Evolutionary conservation across 1,140 invertebrate genomes (phyloP), one percentile per base, ranked within the genome.

Genomic region (Parasteatoda tepidariorum): DNA sequence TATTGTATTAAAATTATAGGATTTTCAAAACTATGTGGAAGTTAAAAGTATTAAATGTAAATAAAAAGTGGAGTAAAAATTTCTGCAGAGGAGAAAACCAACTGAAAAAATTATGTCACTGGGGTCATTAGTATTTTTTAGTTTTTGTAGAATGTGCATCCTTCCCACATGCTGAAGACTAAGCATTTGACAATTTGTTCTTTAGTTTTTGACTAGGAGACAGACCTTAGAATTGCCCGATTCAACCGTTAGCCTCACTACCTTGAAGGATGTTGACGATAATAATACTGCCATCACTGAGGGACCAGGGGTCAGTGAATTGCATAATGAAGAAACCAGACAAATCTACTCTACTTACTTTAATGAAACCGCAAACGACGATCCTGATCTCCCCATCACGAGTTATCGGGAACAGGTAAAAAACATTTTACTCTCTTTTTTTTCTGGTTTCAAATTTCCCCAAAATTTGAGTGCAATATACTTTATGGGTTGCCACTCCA

Each of bases 381-480:
- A 83, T 38, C 34, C 28, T 31, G 33, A 75, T 28, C 70, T 83
- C n/a, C 18, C 54, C 22, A 83, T 83, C 28, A 66, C 70, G 2
- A 31, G 22, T 2, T 75, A 83, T 30, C 74, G 82, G 38, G 34
- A 74, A 26, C 61, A 74, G 28, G 70, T 67, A 55, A 38, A n/a
- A n/a, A 24, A 24, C 13, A 5, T 0, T 41, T 22, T 38, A 13
- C 4, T 13, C 48, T n/a, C n/a, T n/a, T 33, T 18, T 7, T 11
- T 38, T 41, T 38, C 6, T 67, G 18, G 31, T 28, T 24, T 34
- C 26, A 18, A 15, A 66, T n/a, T n/a, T n/a, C n/a, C n/a, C n/a
- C n/a, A n/a, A n/a, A n/a, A n/a, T n/a, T n/a, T n/a, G n/a, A n/a
- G n/a, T n/a, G n/a, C n/a, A n/a, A n/a, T n/a, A n/a, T n/a, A n/a